Base-by-base conservation (phyloP, 2,797 vertebrate species). In the Crocidura indochinensis region DNA sequence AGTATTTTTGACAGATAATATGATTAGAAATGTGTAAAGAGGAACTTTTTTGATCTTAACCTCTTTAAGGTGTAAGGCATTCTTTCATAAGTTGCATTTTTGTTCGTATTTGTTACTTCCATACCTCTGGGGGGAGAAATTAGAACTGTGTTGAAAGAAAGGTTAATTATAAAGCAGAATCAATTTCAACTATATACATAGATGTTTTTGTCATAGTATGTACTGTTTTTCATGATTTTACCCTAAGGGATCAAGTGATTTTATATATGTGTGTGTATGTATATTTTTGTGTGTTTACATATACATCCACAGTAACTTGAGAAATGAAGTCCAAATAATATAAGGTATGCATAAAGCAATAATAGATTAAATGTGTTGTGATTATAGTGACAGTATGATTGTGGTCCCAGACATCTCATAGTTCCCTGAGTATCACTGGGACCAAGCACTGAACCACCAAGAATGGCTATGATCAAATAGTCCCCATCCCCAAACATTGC, bases 261-360 rank as follows among this genome's bases (percentile, higher is more conserved):
- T 2, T 38, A 38, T 38, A 38, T 38, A 38, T 20, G 56, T 60
- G 56, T 60, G 19, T 38, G 38, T 38, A 60, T 6, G 20, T 60
- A 60, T 60, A 60, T 60, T 51, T 51, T 7, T 51, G 51, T 51
- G 14, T 51, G 14, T 51, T 10, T 51, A 10, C 14, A 51, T 51
- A 51, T 15, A 51, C 51, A 51, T 51, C 4, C 51, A n/a, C 77
- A 64, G 29, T 77, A 74, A 87, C 38, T n/a, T 80, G 51, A 94
- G 44, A 92, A 29, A 24, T 77, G 47, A 94, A 72, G 38, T 84
- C 12, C 87, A 83, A 72, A 29, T 60, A 76, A 12, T 64, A 27
- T 83, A 79, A 17, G 44, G 27, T 86, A 47, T 94, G 15, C 80
- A 72, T 74, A 82, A 64, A 88, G 22, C 84, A 67, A 68, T 80